Base-by-base conservation (phyloP, 2,888 invertebrate genomes). In the Dermolepida albohirtum region DNA sequence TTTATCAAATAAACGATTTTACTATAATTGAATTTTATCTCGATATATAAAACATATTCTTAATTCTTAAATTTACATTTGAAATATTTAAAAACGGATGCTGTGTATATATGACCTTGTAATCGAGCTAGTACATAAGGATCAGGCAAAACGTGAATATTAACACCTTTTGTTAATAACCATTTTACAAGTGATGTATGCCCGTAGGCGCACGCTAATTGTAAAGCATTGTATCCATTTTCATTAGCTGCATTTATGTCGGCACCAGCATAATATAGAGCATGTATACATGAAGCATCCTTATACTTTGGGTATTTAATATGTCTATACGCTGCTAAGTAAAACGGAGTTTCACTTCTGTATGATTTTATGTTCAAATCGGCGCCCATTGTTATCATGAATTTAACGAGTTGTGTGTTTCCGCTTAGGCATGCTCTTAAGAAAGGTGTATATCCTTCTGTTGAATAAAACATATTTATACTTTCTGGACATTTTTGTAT, bases 181-280 rank as follows among this genome's bases (percentile, higher is more conserved):
- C 81, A 81, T 64, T 74, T 76, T 1, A 77, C 75, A 8, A 82
- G 71, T 0, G 74, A 50, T 1, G 75, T 76, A 69, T 81, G 80
- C 10, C 81, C 81, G 69, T 79, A 80, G 68, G 73, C 73, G 12
- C 79, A 78, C 8, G 81, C 80, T 62, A 80, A 72, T 69, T 82
- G 80, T n/a, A 82, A 49, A 4, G 80, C 74, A 2, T 76, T 77
- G 27, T 76, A 74, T 0, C 78, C 77, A 52, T 77, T 77, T 22
- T 63, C 67, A 64, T 77, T 79, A 2, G 75, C 72, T 64, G 75
- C 78, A 65, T 82, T 77, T 14, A 81, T 76, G 67, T 80, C 74
- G 1, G 77, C 78, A n/a, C 80, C 80, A 10, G 80, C 79, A 67
- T 78, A 75, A 70, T 75, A 79, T 7, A 82, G 71, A 59, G 78